Evolutionary conservation across 2,888 invertebrate species (phyloP).

Genomic region (Rhimphoctona megacephalus): DNA sequence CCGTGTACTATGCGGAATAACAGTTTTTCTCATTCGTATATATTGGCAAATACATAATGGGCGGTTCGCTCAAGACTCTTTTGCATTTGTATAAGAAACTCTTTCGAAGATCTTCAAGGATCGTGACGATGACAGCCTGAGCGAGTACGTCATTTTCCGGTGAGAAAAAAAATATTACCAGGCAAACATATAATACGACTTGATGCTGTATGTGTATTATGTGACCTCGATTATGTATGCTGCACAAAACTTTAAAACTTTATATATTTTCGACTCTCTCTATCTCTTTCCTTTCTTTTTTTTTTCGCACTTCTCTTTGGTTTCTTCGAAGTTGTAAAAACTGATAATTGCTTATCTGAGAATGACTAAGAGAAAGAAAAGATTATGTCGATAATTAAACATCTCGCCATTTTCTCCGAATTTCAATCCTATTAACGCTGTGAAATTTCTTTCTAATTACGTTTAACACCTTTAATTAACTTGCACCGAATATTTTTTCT

Average conservation of each 20-base stretch:
- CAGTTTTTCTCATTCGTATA: conserved; percentile 45
- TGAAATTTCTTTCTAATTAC: not conserved
- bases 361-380: not conserved
- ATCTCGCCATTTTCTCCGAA: not conserved
- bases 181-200: conserved; percentile 38
- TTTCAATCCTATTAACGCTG: not conserved
- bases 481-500: not conserved
- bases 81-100: conserved; percentile 39
- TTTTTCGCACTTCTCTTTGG: conserved; percentile 24
- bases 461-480: not conserved
- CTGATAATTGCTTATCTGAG: not conserved
- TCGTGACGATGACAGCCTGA: conserved; percentile 8
- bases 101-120: conserved; percentile 46
- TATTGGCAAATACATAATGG: conserved; percentile 28
- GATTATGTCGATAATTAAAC: not conserved
- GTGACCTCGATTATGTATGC: conserved; percentile 64
- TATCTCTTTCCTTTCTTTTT: not conserved
- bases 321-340: conserved; percentile 6
- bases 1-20: conserved; percentile 30
- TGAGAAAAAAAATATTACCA: conserved; percentile 9
- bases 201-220: not conserved
- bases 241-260: conserved; percentile 53
- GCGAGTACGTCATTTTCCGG: conserved; percentile 59
- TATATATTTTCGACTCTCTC: conserved; percentile 8
- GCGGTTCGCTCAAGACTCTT: conserved; percentile 20